These are phyloP conservation scores for Indri indri DNA, from an alignment of 2,113 vertebrate species.

Conservation along the genomic window DNA sequence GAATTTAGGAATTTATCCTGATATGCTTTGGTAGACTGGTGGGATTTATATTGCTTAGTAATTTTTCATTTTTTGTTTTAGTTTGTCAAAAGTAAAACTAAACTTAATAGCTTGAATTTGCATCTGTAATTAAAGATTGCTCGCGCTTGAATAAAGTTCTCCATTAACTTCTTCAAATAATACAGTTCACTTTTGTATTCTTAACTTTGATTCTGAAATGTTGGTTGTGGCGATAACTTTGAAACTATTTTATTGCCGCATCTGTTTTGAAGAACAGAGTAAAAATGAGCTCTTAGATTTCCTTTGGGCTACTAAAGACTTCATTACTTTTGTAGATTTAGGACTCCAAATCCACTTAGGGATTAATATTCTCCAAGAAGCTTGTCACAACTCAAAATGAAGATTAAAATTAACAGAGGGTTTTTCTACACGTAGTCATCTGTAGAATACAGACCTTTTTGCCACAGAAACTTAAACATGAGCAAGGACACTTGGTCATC, in stretches of 20 bases:
- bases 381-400: background rate
- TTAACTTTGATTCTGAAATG: background rate
- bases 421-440: background rate
- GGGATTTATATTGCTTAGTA: background rate
- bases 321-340: background rate
- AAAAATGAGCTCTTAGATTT: background rate
- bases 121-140: conserved; percentile 1
- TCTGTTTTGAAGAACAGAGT: background rate
- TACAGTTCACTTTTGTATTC: background rate
- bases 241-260: background rate
- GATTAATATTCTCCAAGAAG: background rate
- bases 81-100: background rate
- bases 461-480: background rate
- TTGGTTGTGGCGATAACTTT: background rate
- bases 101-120: background rate
- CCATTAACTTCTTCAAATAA: background rate
- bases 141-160: background rate
- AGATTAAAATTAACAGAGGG: background rate
- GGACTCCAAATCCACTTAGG: conserved; percentile 9
- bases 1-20: background rate
- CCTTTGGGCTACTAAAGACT: background rate
- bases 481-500: background rate
- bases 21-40: background rate
- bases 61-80: background rate
- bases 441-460: background rate